Percentiles rank a stretch among this genome's conserved stretches.
phyloP scores from a whole-genome alignment of 2,797 vertebrate species.

The Gobio occitaniae region DNA sequence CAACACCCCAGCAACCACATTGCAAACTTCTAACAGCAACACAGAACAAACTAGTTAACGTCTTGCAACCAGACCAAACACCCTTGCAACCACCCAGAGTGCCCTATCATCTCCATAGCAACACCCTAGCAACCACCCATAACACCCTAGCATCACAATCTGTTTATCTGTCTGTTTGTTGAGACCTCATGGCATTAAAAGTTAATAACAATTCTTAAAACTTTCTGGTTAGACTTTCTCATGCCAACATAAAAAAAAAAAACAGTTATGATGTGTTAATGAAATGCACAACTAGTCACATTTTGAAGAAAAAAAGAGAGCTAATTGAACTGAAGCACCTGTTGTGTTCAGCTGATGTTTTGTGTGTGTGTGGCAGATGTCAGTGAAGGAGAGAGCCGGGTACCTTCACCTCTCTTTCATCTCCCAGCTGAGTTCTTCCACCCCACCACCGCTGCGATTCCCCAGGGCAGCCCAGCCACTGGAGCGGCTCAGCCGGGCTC shows the following conservation, averaged over 20 bases:
- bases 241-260: too few relatives aligned
- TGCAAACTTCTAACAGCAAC: too few relatives aligned
- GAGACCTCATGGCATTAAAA: too few relatives aligned
- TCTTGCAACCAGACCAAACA: background rate
- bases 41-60: background rate
- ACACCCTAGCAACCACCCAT: background rate
- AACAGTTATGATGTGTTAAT: background rate
- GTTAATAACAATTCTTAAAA: too few relatives aligned
- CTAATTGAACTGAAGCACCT: background rate
- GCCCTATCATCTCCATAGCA: background rate
- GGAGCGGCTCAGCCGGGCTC: conserved; percentile 62
- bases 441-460: conserved; percentile 78
- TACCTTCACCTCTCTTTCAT: conserved; percentile 79
- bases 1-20: background rate
- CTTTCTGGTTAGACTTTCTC: too few relatives aligned
- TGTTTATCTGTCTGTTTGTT: too few relatives aligned
- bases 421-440: conserved; percentile 91
- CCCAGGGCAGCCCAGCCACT: conserved; percentile 68
- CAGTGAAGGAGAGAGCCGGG: conserved; percentile 51
- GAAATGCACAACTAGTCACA: background rate
- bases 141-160: too few relatives aligned
- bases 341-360: conserved; percentile 58
- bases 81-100: background rate
- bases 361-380: conserved; percentile 60
- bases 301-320: background rate